Evolutionary conservation across 2,888 invertebrate genomes (phyloP), one percentile per base, ranked within the genome.

Genomic region (Cerastoderma edule): DNA sequence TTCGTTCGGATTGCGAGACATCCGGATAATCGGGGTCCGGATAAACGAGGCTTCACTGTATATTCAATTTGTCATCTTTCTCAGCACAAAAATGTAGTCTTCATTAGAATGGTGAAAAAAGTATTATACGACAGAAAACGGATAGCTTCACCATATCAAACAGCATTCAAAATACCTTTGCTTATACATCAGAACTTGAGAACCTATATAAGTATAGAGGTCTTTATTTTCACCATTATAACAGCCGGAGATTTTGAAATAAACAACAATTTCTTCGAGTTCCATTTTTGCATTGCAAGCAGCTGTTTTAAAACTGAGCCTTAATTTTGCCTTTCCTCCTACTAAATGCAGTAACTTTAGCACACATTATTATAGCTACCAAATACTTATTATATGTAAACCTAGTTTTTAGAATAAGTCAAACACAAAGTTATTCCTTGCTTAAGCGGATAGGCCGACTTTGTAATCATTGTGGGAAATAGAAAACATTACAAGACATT

Each of bases 61-160:
- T n/a, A n/a, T n/a, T n/a, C n/a, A n/a, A n/a, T n/a, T n/a, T n/a
- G n/a, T n/a, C n/a, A n/a, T n/a, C n/a, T n/a, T n/a, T n/a, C n/a
- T n/a, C 5, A 53, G 53, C 22, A 53, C 27, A 24, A 53, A 53
- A 28, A 53, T 53, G 53, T 53, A 53, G 53, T 53, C 53, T 53
- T 24, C 24, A 24, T 27, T 24, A 24, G 27, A 53, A 16, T 10
- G 16, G 39, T 39, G 39, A 39, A 39, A 53, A 53, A 48, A 53
- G 27, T 27, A 28, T 53, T 53, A n/a, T n/a, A n/a, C n/a, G n/a
- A n/a, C n/a, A n/a, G n/a, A n/a, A n/a, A n/a, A n/a, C n/a, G n/a
- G n/a, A n/a, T n/a, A n/a, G n/a, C n/a, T n/a, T n/a, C n/a, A n/a
- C n/a, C 53, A 53, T 28, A 27, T 24, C 53, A 24, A n/a, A 3